phyloP scores from a whole-genome alignment of 2,113 vertebrate genomes.

The Gnathonemus echidnorhynchus region DNA sequence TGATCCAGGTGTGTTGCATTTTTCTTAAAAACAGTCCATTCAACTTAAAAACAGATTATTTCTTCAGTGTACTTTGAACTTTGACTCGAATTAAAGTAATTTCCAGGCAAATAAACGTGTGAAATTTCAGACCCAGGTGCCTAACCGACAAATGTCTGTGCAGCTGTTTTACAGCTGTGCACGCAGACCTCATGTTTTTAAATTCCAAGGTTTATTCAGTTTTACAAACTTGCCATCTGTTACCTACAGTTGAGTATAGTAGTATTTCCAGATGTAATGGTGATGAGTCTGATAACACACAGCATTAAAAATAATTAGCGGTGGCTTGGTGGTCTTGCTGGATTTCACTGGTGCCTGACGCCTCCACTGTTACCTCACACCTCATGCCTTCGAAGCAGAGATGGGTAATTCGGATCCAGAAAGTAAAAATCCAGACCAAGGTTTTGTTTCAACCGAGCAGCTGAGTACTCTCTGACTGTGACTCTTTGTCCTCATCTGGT shows the following conservation, averaged over 20 bases:
- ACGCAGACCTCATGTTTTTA: background rate
- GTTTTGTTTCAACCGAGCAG: background rate
- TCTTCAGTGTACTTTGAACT: background rate
- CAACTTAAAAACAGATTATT: too few relatives aligned
- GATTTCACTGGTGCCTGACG: background rate
- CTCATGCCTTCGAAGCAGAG: background rate
- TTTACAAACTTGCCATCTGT: background rate
- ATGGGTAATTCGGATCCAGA: background rate
- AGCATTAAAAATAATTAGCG: background rate
- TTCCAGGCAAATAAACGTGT: background rate
- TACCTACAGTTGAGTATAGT: background rate
- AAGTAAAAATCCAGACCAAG: background rate
- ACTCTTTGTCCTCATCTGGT: background rate
- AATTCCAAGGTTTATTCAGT: background rate
- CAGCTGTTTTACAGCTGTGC: background rate
- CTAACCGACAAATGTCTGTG: background rate
- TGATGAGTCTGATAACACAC: background rate
- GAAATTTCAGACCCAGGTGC: background rate
- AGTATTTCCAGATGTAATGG: background rate
- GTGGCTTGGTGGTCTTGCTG: background rate
- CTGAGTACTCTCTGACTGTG: background rate
- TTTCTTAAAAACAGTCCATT: background rate
- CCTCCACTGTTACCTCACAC: background rate
- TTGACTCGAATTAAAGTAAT: background rate
- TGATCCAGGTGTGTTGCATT: background rate